phyloP scores from a whole-genome alignment of 2,888 invertebrate genomes.

The Thereva nobilitata region DNA sequence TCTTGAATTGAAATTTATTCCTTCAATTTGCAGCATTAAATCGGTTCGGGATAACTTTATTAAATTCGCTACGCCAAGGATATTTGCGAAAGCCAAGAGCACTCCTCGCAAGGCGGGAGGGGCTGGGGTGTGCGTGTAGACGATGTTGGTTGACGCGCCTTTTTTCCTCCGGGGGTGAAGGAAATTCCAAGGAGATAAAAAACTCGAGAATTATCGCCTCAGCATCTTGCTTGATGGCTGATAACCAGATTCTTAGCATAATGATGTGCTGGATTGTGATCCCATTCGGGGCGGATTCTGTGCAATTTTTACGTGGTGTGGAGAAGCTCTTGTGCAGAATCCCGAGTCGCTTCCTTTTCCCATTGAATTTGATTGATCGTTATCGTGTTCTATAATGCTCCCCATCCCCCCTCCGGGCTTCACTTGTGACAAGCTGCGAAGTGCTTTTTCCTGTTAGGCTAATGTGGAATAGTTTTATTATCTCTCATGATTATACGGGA shows the following conservation, averaged over 20 bases:
- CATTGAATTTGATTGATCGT: conserved; percentile 28
- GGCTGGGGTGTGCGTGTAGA: neutral
- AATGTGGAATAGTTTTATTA: conserved; percentile 7
- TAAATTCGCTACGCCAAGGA: neutral
- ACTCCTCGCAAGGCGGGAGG: neutral
- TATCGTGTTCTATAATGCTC: conserved; percentile 20
- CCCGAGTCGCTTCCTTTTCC: conserved; percentile 11
- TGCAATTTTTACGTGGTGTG: neutral
- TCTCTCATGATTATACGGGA: neutral
- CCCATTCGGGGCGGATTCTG: conserved; percentile 7
- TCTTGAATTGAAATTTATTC: conserved; percentile 18
- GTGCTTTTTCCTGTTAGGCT: conserved; percentile 26
- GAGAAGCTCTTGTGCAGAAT: neutral
- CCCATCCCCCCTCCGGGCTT: neutral
- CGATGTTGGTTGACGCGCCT: no score
- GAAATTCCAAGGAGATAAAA: no score
- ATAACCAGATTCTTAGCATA: conserved; percentile 14
- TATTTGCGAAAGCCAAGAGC: no score
- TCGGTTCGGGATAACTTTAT: conserved; percentile 6
- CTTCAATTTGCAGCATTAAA: conserved; percentile 11
- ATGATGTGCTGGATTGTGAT: conserved; percentile 14
- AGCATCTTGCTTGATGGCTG: conserved; percentile 13
- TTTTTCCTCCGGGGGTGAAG: no score
- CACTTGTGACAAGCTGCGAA: conserved; percentile 3
- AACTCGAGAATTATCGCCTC: no score